A percentile compares a stretch with the other conserved stretches of the same genome.
Evolutionary conservation across 2,797 vertebrate species (phyloP).

Genomic region (Phoebastria nigripes): DNA sequence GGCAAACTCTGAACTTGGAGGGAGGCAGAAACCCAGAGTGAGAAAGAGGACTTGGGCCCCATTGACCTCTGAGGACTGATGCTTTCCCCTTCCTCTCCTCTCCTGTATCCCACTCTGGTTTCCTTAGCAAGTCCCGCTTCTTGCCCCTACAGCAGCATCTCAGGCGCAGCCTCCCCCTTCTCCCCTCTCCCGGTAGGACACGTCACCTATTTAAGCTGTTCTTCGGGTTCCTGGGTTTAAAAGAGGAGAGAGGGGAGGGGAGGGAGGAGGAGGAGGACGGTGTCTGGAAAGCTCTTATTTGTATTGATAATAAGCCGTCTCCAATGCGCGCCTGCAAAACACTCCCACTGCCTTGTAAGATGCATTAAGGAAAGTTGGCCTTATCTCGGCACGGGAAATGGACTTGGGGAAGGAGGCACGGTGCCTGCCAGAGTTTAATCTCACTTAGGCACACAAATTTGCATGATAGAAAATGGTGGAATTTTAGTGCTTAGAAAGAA

Average conservation of each 20-base stretch:
- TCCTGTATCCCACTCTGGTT: not conserved
- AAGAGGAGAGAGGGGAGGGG: not conserved
- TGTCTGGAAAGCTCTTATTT: conserved; percentile 11
- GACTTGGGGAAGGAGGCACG: conserved; percentile 46
- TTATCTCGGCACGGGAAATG: conserved; percentile 44
- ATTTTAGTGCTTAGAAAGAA: conserved; percentile 35
- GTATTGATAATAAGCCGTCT: conserved; percentile 37
- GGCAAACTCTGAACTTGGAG: not conserved
- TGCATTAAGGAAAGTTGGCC: conserved; percentile 10
- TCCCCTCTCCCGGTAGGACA: not conserved
- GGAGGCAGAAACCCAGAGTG: not conserved
- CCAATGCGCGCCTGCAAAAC: not conserved
- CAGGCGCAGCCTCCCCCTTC: not conserved
- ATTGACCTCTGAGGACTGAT: accelerated
- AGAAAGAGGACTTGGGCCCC: not conserved
- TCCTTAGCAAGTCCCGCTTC: not conserved
- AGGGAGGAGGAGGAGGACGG: not conserved
- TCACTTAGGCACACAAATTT: conserved; percentile 58
- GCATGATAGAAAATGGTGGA: conserved; percentile 61
- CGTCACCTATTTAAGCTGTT: not conserved
- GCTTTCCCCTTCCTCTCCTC: not conserved
- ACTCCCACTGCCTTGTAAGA: conserved; percentile 41
- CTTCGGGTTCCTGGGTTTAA: not conserved
- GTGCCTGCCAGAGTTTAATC: conserved; percentile 42
- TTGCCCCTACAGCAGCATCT: not conserved